These are phyloP conservation scores for Melinopterus prodromus DNA, from an alignment of 2,888 invertebrate genomes.

Conservation along the genomic window DNA sequence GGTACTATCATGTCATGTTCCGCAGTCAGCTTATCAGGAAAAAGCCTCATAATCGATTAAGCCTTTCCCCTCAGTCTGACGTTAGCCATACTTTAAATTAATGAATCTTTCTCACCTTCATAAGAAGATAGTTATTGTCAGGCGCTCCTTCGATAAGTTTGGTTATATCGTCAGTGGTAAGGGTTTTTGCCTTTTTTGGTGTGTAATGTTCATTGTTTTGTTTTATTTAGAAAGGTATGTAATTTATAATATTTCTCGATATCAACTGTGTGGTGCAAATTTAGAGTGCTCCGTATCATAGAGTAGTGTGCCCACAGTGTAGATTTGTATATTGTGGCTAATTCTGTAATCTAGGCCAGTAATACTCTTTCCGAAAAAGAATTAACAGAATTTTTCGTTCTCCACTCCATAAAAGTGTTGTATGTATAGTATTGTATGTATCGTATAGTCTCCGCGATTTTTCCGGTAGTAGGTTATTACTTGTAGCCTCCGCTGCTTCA, in stretches of 20 bases:
- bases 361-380: not conserved
- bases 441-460: not conserved
- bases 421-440: no score
- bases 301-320: slow-evolving; percentile 12
- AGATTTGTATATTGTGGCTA: not conserved
- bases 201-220: no score
- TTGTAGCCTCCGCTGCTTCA: no score
- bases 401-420: not conserved
- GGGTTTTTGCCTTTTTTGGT: no score
- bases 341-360: not conserved
- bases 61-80: no score
- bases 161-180: slow-evolving; percentile 39
- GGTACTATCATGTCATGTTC: no score
- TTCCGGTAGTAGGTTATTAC: not conserved
- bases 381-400: not conserved
- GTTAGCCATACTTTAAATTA: no score
- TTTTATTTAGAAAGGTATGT: no score
- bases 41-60: no score
- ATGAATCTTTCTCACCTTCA: slow-evolving; percentile 18
- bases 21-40: no score
- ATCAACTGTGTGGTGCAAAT: slow-evolving; percentile 37
- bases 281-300: slow-evolving; percentile 26
- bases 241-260: no score
- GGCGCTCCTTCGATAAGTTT: slow-evolving; percentile 38
- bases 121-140: slow-evolving; percentile 39